phyloP scores from a whole-genome alignment of 2,888 invertebrate species.

The Chymomyza caudatula region DNA sequence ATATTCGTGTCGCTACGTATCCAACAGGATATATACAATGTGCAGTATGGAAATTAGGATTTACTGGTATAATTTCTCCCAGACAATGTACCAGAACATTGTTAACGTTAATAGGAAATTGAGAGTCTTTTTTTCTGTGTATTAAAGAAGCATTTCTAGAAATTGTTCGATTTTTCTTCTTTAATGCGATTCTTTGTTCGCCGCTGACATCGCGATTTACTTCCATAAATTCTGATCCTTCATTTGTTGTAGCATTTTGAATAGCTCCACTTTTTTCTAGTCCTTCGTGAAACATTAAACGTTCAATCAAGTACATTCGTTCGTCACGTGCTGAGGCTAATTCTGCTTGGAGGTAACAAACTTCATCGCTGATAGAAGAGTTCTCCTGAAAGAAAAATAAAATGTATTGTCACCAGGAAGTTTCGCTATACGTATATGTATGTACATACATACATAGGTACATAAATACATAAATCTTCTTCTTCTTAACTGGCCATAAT shows the following conservation, averaged over 20 bases:
- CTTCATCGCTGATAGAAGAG: conserved; percentile 92
- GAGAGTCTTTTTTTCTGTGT: conserved; percentile 82
- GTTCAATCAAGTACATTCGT: conserved; percentile 87
- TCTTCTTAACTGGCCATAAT: too few species aligned
- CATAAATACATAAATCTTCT: too few species aligned
- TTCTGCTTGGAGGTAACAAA: conserved; percentile 90
- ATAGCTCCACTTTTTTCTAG: conserved; percentile 43
- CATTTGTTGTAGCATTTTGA: conserved; percentile 21
- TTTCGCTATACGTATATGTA: too few species aligned
- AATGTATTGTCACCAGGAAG: neutral
- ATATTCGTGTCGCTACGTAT: conserved; percentile 87
- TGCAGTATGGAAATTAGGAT: conserved; percentile 84
- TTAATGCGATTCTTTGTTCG: neutral
- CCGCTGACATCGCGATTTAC: neutral
- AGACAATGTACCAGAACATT: conserved; percentile 83
- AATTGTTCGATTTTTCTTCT: conserved; percentile 64
- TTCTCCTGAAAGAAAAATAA: conserved; percentile 82
- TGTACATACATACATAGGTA: too few species aligned
- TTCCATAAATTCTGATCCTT: conserved; percentile 16
- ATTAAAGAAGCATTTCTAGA: conserved; percentile 17
- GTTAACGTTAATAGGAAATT: conserved; percentile 86
- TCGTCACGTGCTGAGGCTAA: conserved; percentile 89
- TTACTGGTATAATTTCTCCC: conserved; percentile 86
- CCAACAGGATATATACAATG: conserved; percentile 87
- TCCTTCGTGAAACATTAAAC: conserved; percentile 85